A percentile compares a stretch with the other conserved stretches of the same genome.
Evolutionary conservation across 2,797 vertebrate species (phyloP).

Genomic region (Ficedula albicollis): DNA sequence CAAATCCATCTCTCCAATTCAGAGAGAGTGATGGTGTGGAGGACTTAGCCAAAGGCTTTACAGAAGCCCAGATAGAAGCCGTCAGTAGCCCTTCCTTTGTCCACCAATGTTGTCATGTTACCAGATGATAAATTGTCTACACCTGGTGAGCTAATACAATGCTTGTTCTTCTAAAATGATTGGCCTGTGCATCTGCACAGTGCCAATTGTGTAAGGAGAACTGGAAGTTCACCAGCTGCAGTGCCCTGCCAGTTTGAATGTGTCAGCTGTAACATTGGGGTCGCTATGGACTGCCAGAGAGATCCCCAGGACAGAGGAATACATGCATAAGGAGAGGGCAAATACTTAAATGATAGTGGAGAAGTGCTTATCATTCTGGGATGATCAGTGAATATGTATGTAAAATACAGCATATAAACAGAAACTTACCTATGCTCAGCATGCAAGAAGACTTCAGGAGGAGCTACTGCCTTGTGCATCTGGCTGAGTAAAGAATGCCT

Average conservation of each 20-base stretch:
- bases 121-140: not conserved
- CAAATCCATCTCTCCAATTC: too few relatives aligned
- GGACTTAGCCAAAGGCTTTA: too few relatives aligned
- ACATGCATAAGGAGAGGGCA: rapidly evolving
- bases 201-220: not conserved
- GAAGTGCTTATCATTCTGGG: not conserved
- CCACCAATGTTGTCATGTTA: not conserved
- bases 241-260: not conserved
- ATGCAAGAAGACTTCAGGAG: not conserved
- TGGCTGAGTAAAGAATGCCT: not conserved
- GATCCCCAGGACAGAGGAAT: not conserved
- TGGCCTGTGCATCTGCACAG: not conserved
- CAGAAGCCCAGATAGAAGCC: not conserved
- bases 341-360: not conserved
- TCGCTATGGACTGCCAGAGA: not conserved
- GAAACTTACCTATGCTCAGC: not conserved
- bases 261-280: not conserved
- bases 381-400: not conserved
- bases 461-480: not conserved
- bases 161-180: not conserved
- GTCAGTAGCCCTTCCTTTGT: not conserved
- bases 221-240: not conserved
- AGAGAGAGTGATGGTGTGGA: too few relatives aligned
- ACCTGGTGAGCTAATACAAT: not conserved
- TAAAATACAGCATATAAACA: not conserved